Percentiles rank a stretch among this genome's conserved stretches.
These are phyloP conservation scores for Epinotia brunnichana DNA, from an alignment of 2,888 invertebrate genomes.

Conservation along the genomic window DNA sequence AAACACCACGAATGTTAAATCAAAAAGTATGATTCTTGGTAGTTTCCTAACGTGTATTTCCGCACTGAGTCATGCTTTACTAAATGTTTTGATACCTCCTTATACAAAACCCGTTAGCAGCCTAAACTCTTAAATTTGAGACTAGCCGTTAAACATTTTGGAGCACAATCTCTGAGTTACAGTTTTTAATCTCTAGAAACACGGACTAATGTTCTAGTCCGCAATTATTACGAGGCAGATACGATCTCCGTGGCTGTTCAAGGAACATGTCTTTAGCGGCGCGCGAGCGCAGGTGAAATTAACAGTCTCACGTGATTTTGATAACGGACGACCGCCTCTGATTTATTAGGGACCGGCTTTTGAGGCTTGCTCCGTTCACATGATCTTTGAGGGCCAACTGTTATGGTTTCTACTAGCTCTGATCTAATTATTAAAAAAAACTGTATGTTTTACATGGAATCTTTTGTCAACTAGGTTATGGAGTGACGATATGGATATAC, in stretches of 20 bases:
- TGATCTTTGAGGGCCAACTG: conserved; percentile 59
- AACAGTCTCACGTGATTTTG: conserved; percentile 80
- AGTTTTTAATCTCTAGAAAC: conserved; percentile 52
- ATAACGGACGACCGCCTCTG: conserved; percentile 74
- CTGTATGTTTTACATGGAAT: conserved; percentile 43
- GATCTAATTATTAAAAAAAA: conserved; percentile 44
- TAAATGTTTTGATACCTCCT: background rate
- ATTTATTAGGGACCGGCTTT: conserved; percentile 75
- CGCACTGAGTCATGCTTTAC: background rate
- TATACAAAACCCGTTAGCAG: conserved; percentile 27
- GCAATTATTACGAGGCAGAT: conserved; percentile 78
- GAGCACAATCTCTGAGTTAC: conserved; percentile 53
- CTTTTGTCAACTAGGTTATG: conserved; percentile 38
- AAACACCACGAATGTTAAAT: no score
- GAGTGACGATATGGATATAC: conserved; percentile 28
- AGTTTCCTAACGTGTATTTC: background rate
- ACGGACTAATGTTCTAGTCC: conserved; percentile 71
- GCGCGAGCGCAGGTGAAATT: conserved; percentile 72
- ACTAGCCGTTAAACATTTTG: conserved; percentile 52
- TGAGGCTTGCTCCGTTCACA: conserved; percentile 69
- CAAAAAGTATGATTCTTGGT: no score
- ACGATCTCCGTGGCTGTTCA: conserved; percentile 71
- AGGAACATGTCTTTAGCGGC: conserved; percentile 79
- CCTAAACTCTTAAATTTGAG: conserved; percentile 22
- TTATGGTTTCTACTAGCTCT: conserved; percentile 54